phyloP scores from a whole-genome alignment of 2,888 invertebrate genomes.

The Aporophyla nigra region DNA sequence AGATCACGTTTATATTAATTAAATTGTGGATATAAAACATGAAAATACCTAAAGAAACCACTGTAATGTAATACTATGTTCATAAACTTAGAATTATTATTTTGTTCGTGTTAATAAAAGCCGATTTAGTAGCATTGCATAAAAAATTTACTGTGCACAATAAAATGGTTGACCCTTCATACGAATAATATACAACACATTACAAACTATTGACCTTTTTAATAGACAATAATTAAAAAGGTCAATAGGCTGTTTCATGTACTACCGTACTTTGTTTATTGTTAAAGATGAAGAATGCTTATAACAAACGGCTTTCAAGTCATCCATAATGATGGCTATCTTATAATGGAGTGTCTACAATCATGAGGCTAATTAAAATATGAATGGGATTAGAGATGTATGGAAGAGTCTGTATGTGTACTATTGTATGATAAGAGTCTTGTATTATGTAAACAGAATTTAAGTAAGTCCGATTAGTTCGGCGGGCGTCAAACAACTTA shows the following conservation, averaged over 20 bases:
- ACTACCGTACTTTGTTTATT: constrained; percentile 26
- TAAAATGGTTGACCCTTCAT: background rate
- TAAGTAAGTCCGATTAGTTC: constrained; percentile 34
- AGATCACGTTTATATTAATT: constrained; percentile 26
- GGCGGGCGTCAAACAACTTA: constrained; percentile 1
- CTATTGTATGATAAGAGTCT: constrained; percentile 45
- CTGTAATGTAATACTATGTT: background rate
- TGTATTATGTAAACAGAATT: constrained; percentile 28
- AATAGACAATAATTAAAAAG: constrained; percentile 18
- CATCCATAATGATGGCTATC: constrained; percentile 38
- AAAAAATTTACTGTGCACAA: background rate
- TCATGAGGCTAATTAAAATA: constrained; percentile 59
- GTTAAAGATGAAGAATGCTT: constrained; percentile 40
- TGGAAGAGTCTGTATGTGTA: constrained; percentile 8
- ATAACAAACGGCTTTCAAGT: constrained; percentile 39
- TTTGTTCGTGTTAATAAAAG: constrained; percentile 11
- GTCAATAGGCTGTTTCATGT: constrained; percentile 19
- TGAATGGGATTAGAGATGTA: constrained; percentile 45
- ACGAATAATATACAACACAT: background rate
- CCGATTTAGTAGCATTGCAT: constrained; percentile 1
- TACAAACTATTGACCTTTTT: too few species aligned
- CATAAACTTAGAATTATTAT: constrained; percentile 16
- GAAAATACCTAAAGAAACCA: constrained; percentile 7
- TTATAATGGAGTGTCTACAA: constrained; percentile 51
- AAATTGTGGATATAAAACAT: constrained; percentile 22